Evolutionary conservation across 2,113 vertebrate species (phyloP).

Genomic region (Psittacara wagleri): DNA sequence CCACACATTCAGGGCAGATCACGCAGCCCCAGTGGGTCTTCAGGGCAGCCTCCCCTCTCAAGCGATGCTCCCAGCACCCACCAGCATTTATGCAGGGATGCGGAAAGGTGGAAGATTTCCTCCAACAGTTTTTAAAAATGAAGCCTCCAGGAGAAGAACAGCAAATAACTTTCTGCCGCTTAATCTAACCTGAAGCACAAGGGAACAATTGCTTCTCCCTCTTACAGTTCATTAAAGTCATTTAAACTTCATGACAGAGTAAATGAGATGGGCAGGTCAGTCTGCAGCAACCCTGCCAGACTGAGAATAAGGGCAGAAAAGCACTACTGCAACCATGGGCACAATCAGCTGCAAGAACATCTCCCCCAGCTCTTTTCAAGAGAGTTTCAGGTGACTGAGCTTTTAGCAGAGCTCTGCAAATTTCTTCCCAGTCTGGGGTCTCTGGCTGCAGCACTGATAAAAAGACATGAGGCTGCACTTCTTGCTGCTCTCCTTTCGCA

Average conservation of each 20-base stretch:
- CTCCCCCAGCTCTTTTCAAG: background rate
- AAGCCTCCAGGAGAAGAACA: background rate
- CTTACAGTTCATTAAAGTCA: background rate
- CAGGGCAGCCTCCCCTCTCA: rapidly evolving
- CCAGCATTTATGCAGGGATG: background rate
- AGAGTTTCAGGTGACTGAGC: conserved; percentile 27
- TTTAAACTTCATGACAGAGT: background rate
- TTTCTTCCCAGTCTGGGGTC: background rate
- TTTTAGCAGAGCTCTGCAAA: conserved; percentile 1
- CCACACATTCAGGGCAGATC: rapidly evolving
- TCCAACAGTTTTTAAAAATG: background rate
- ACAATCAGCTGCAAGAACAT: background rate
- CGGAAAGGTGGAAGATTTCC: background rate
- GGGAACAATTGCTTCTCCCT: background rate
- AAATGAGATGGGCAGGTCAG: background rate
- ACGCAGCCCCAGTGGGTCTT: rapidly evolving
- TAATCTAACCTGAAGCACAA: background rate
- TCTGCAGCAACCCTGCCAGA: background rate
- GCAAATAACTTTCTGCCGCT: background rate
- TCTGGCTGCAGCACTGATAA: background rate
- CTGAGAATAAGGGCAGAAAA: background rate
- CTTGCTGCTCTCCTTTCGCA: background rate
- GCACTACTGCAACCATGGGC: background rate
- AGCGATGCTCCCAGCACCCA: background rate
- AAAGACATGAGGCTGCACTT: conserved; percentile 11